Evolutionary conservation across 1,140 invertebrate species (phyloP).

Genomic region (Macrobrachium nipponense): DNA sequence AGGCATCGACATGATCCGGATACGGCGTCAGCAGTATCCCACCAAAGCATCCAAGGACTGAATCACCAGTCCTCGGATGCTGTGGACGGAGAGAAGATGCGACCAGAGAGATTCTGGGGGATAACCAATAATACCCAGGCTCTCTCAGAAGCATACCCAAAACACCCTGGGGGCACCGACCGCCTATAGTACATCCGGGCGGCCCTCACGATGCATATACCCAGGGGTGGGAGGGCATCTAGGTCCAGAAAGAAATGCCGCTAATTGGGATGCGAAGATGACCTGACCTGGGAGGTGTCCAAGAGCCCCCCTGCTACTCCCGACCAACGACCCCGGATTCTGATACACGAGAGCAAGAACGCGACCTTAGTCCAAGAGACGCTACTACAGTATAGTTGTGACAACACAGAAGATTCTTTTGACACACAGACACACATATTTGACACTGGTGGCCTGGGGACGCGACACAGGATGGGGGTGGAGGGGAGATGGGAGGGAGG

Average conservation of each 20-base stretch:
- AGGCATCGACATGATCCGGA: no score
- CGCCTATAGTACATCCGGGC: no score
- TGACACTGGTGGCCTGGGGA: conserved; percentile 61
- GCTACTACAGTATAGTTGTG: neutral
- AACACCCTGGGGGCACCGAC: no score
- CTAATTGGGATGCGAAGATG: no score
- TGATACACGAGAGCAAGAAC: conserved; percentile 14
- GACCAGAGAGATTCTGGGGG: neutral
- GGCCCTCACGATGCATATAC: no score
- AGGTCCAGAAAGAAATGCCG: no score
- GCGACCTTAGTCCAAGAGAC: conserved; percentile 26
- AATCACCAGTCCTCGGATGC: neutral
- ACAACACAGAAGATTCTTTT: conserved; percentile 42
- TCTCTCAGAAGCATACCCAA: neutral
- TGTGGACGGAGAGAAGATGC: conserved; percentile 5
- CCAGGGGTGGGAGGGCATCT: no score
- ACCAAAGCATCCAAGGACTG: neutral
- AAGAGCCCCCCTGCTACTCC: neutral
- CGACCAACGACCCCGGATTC: neutral
- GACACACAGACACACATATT: conserved; percentile 59
- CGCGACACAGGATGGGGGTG: conserved; percentile 51
- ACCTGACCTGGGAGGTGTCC: neutral
- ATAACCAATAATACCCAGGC: neutral
- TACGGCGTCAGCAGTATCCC: no score
- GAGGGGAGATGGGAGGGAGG: conserved; percentile 23